Evolutionary conservation across 2,888 invertebrate species (phyloP), one percentile per base, ranked within the genome.

Genomic region (Amiota minor): DNA sequence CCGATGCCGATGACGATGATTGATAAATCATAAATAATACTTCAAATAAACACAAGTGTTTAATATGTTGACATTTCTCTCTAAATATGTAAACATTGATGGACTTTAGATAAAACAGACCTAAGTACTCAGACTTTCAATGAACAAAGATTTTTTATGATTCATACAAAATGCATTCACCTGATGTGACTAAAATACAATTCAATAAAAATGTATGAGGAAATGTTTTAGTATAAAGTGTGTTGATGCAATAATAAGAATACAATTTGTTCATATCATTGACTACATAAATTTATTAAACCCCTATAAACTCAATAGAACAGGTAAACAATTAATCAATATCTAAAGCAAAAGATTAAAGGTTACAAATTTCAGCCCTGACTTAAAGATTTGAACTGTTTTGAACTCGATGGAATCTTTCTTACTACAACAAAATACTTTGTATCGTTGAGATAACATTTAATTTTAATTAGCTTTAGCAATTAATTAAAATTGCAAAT

Each of bases 401-500:
- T 20, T 61, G 61, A 16, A 61, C 14, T 16, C n/a, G 14, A 45
- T 14, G 65, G 16, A 45, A 65, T 2, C 9, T 46, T 65, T 12
- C 47, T 11, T 35, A 35, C 35, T 14, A 2, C 4, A 45, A n/a
- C n/a, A n/a, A n/a, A 45, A 10, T 62, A n/a, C 23, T 62, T 62
- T 12, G 2, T 35, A 35, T 35, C 2, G 35, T 8, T 6, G 12
- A 23, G 20, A n/a, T 35, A 35, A 35, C 20, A 62, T 35, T 65
- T 16, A 14, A 9, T 65, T 65, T 16, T 65, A 65, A 65, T 65
- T 47, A 65, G 18, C 18, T 47, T 4, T 18, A 53, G 16, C 16
- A 65, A 65, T 35, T n/a, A 68, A 50, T 68, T 68, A 68, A 68
- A 23, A 53, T 53, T 68, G 9, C 20, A 47, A 68, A 8, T 8